Evolutionary conservation across 2,113 vertebrate species (phyloP), one percentile per base, ranked within the genome.

Genomic region (Pelvicachromis taeniatus): DNA sequence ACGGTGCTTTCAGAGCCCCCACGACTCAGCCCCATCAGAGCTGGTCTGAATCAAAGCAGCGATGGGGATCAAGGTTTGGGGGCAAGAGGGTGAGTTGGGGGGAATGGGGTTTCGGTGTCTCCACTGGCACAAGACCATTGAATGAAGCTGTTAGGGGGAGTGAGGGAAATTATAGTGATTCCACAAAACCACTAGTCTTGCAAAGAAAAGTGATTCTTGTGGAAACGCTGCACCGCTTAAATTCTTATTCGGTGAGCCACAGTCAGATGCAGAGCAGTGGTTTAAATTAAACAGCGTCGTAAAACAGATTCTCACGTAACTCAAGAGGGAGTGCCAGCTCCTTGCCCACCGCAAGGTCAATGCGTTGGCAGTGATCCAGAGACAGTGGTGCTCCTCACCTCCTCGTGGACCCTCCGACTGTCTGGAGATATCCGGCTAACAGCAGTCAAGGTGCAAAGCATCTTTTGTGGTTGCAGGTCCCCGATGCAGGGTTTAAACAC

Each of bases 221-320:
- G 55, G 80, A 91, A 61, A 84, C 55, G 10, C 87, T 50, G 26
- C 73, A 48, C 56, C 80, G 87, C 89, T 81, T 91, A 89, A 77
- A 70, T 56, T 52, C 78, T 83, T 58, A 59, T 85, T 68, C 54
- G 33, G 79, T 38, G 82, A 91, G 77, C 54, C 58, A 16, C 9
- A 40, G 80, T 84, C 82, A 33, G 40, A 88, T 56, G 81, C 84
- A 86, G 87, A 86, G 88, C 70, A 55, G 83, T 3, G 78, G 59
- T 79, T 88, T 83, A 89, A 89, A 92, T 86, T 89, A 82, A 90
- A 79, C 50, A 33, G 89, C 40, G 81, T 88, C 93, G 92, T 95
- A 88, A 95, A 94, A 87, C 85, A 78, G 88, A 88, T 92, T 93
- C 92, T 95, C 92, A 85, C 89, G 90, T 92, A 93, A 94, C 87